phyloP scores from a whole-genome alignment of 2,797 vertebrate species.

The Neopelma chrysocephalum region DNA sequence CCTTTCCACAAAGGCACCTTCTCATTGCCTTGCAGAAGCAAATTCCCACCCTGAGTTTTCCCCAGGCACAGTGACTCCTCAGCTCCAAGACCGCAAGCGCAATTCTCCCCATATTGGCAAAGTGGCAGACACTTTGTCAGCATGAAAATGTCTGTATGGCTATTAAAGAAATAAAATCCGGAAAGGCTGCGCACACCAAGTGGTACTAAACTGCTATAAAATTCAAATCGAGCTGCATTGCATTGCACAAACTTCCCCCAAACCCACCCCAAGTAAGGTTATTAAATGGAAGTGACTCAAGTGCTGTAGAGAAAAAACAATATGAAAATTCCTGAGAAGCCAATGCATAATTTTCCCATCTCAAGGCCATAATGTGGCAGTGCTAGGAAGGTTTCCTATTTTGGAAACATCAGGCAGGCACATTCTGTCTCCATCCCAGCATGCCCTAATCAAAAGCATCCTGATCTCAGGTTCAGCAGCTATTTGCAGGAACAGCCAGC shows the following conservation, averaged over 20 bases:
- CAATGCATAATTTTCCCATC: conserved; percentile 50
- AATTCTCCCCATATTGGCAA: background rate
- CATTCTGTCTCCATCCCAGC: conserved; percentile 35
- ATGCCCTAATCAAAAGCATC: conserved; percentile 50
- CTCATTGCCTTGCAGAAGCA: background rate
- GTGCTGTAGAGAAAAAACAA: background rate
- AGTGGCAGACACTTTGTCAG: background rate
- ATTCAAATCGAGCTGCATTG: background rate
- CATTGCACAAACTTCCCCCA: background rate
- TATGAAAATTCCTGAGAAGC: background rate
- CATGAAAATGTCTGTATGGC: background rate
- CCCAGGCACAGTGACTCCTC: background rate
- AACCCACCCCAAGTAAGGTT: background rate
- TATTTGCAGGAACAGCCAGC: conserved; percentile 23
- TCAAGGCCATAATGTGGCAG: background rate
- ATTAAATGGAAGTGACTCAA: conserved; percentile 25
- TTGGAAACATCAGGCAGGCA: conserved; percentile 42
- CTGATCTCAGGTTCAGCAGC: conserved; percentile 14
- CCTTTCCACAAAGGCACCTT: background rate
- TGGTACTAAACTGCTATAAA: background rate
- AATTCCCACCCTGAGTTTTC: fast-evolving
- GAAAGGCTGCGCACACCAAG: background rate
- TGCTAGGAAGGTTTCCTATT: conserved; percentile 12
- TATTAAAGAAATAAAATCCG: conserved; percentile 22
- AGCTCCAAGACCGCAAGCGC: background rate